Evolutionary conservation across 2,888 invertebrate species (phyloP).

Genomic region (Habroteleia sp.): DNA sequence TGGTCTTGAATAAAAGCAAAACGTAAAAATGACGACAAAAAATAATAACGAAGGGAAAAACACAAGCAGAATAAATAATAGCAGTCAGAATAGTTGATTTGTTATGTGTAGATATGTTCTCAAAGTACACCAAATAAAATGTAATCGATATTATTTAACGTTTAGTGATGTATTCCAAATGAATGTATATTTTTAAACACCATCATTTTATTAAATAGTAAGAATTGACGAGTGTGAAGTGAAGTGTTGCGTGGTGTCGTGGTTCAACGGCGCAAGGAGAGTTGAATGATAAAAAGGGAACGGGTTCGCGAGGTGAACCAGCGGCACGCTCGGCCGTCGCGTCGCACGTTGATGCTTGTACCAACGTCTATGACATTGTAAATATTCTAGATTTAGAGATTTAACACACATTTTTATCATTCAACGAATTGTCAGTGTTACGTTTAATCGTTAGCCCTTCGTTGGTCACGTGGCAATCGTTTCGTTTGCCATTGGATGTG

Average conservation of each 20-base stretch:
- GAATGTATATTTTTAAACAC: conserved; percentile 17
- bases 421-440: conserved; percentile 16
- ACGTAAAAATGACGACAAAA: too few relatives aligned
- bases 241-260: conserved; percentile 63
- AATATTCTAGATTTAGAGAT: conserved; percentile 16
- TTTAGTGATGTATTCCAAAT: conserved; percentile 8
- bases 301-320: too few relatives aligned
- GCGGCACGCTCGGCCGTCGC: too few relatives aligned
- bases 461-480: background rate
- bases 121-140: conserved; percentile 4
- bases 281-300: conserved; percentile 7
- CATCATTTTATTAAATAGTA: too few relatives aligned
- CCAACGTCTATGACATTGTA: conserved; percentile 22
- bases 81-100: conserved; percentile 14
- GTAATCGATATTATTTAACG: conserved; percentile 9
- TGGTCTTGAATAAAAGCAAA: too few relatives aligned
- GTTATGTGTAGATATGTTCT: conserved; percentile 23
- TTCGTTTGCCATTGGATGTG: too few relatives aligned
- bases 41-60: too few relatives aligned
- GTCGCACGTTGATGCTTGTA: conserved; percentile 1
- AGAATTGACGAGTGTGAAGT: too few relatives aligned
- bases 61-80: too few relatives aligned
- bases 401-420: conserved; percentile 24
- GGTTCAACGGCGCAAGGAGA: background rate
- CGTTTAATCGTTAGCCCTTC: conserved; percentile 4